These are phyloP conservation scores for Rhizoglyphus robini DNA, from an alignment of 1,140 invertebrate species.

Conservation along the genomic window DNA sequence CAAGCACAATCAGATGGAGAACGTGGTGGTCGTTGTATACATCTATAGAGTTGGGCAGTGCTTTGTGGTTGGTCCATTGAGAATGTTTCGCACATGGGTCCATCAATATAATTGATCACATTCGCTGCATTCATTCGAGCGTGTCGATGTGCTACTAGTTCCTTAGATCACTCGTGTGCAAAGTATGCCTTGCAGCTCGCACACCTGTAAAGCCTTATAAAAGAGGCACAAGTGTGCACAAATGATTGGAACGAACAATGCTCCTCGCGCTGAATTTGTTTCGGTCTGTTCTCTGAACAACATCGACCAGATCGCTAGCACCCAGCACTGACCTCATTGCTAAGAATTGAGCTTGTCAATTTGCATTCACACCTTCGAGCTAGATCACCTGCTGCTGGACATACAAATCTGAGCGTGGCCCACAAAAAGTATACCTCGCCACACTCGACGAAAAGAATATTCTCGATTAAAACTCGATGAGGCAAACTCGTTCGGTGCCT, in stretches of 20 bases:
- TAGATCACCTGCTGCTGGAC: conserved; percentile 4
- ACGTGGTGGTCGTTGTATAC: too few species aligned
- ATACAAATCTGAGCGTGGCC: not conserved
- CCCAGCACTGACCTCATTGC: conserved; percentile 4
- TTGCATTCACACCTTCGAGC: conserved; percentile 8
- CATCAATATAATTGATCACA: too few species aligned
- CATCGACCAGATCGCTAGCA: not conserved
- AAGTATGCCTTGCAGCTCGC: not conserved
- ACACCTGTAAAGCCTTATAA: conserved; percentile 15
- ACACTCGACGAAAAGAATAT: too few species aligned
- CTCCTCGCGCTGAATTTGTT: not conserved
- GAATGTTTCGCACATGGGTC: too few species aligned
- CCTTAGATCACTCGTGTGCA: not conserved
- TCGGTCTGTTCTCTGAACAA: not conserved
- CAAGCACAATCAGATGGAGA: too few species aligned
- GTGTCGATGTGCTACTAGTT: too few species aligned
- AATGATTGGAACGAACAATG: not conserved
- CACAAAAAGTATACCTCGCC: not conserved
- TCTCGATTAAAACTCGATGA: too few species aligned
- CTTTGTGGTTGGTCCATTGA: too few species aligned
- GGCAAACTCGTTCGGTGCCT: too few species aligned
- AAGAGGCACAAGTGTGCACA: not conserved
- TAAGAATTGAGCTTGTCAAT: not conserved
- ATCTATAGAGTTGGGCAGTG: too few species aligned
- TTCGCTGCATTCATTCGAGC: too few species aligned